Conservation (phyloP, 2,888 invertebrate genomes). For the Campoletis raptor region DNA sequence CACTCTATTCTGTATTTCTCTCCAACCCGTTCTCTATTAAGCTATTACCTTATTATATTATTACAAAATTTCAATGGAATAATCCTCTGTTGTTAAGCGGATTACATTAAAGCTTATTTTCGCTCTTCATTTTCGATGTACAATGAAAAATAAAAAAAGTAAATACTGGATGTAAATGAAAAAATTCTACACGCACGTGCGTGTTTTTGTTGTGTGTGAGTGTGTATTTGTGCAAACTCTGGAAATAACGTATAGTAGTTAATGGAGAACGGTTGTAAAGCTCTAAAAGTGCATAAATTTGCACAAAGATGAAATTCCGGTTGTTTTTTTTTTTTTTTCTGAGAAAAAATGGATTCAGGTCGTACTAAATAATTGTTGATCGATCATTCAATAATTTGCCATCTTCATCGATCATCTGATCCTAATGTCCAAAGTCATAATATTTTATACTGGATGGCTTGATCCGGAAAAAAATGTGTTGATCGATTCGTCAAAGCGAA, state of each 20-base stretch:
- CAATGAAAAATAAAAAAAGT: background rate
- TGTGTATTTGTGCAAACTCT: background rate
- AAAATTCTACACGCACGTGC: background rate
- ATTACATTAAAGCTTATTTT: slow-evolving; percentile 20
- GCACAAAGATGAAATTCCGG: background rate
- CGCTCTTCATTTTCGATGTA: background rate
- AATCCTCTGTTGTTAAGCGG: slow-evolving; percentile 76
- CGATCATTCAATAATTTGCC: background rate
- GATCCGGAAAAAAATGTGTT: slow-evolving; percentile 46
- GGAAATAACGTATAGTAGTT: background rate
- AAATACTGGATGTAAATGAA: background rate
- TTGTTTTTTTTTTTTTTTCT: background rate
- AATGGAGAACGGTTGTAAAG: background rate
- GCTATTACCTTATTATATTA: slow-evolving; percentile 75
- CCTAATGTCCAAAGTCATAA: background rate
- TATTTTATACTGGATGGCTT: background rate
- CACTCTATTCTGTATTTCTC: background rate
- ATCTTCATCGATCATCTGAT: slow-evolving; percentile 1
- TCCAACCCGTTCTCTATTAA: background rate
- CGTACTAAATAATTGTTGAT: background rate
- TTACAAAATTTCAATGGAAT: slow-evolving; percentile 79
- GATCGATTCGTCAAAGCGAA: slow-evolving; percentile 70
- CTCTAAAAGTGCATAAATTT: background rate
- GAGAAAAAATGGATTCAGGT: background rate
- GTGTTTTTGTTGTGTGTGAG: background rate